Evolutionary conservation across 2,888 invertebrate genomes (phyloP), one percentile per base, ranked within the genome.

Genomic region (Lingula anatina): DNA sequence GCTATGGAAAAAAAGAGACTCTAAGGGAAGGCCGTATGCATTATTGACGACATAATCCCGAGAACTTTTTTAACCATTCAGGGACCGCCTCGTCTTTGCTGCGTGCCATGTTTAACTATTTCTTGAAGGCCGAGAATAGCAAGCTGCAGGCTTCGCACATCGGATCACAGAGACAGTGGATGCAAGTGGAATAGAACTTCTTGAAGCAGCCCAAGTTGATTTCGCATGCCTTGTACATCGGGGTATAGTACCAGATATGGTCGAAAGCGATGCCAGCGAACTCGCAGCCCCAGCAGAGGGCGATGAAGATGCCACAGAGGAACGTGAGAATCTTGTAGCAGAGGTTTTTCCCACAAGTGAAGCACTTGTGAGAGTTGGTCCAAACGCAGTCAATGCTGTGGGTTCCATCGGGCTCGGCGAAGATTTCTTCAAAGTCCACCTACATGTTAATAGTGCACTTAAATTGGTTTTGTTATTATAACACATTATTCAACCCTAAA

Each of bases 171-270:
- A n/a, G n/a, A n/a, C n/a, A n/a, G n/a, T n/a, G n/a, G n/a, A n/a
- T n/a, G n/a, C n/a, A n/a, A n/a, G n/a, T n/a, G n/a, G n/a, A n/a
- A n/a, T n/a, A n/a, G n/a, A n/a, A n/a, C n/a, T n/a, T n/a, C n/a
- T n/a, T n/a, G n/a, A n/a, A n/a, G n/a, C n/a, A n/a, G n/a, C n/a
- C n/a, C n/a, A 63, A 65, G n/a, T n/a, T n/a, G 62, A 86, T 84
- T 75, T 84, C 85, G 73, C 83, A 81, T 54, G 83, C 81, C 46
- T 85, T 80, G 41, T 86, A 75, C 52, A 83, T 83, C 0, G 87
- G 87, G 0, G 82, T 84, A 15, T 83, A 77, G 68, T 85, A 86
- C 87, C 87, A 87, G 65, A 87, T 85, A 79, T 87, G 85, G 40
- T 18, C 23, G 46, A 54, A 59, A 3, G 86, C 83, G 9, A 86